These are phyloP conservation scores for Phenganax stokvisi DNA, from an alignment of 92 coral and sea anemone genomes.

Conservation along the genomic window DNA sequence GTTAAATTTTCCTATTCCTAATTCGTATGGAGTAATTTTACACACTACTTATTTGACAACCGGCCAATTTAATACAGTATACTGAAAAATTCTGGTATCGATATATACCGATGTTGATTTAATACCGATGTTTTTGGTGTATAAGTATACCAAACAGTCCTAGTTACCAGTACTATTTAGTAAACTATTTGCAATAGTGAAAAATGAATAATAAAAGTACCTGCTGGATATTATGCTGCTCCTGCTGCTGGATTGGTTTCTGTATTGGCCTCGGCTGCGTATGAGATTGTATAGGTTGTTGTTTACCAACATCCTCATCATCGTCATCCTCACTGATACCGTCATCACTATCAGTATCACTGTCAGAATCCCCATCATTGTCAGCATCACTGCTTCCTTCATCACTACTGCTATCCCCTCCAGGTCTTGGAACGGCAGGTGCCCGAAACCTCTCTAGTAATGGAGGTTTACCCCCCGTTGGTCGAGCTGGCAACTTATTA, in stretches of 20 bases:
- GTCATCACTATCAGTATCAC: conserved; percentile 73
- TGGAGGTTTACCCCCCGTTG: conserved; percentile 67
- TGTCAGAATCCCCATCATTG: conserved; percentile 67
- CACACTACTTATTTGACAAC: too few species aligned
- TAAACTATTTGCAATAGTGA: background rate
- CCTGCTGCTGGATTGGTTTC: background rate
- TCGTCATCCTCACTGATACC: conserved; percentile 70
- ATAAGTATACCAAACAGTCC: too few species aligned
- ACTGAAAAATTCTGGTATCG: too few species aligned
- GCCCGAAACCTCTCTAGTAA: conserved; percentile 73
- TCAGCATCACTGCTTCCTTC: conserved; percentile 76
- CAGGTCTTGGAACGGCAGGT: conserved; percentile 42
- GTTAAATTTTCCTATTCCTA: too few species aligned
- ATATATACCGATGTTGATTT: too few species aligned
- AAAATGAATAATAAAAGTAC: background rate
- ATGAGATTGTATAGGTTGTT: background rate
- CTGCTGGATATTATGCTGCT: conserved; percentile 11
- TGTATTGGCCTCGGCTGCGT: background rate
- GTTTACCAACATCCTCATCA: conserved; percentile 48
- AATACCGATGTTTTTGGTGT: too few species aligned
- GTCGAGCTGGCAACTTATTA: conserved; percentile 42
- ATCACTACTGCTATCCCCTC: conserved; percentile 82
- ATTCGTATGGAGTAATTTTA: too few species aligned
- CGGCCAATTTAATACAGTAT: too few species aligned
- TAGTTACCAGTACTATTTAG: background rate